Base-by-base conservation (phyloP, 2,797 vertebrate genomes). In the Carapus acus region DNA sequence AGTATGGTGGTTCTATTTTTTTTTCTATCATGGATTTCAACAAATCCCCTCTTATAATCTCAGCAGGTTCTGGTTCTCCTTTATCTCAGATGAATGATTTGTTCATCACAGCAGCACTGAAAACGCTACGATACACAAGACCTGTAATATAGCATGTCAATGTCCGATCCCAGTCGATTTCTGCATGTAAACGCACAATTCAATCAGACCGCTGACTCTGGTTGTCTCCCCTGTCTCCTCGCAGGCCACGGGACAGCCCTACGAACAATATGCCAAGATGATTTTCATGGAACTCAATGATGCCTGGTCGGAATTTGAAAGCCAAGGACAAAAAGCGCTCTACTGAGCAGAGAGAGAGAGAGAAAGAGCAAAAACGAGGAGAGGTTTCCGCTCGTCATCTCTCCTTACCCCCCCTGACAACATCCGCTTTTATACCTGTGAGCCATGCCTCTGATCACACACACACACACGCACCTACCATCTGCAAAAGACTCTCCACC, bases 191-290 rank as follows among this genome's bases (percentile, higher is more conserved):
- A 27, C 24, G 9, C 24, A 9, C 24, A 4, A 5, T 7, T 11
- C 31, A 7, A 11, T 4, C 6, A 3, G 31, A 4, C 31, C n/a
- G 14, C 14, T 15, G 13, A 15, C 11, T 15, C 13, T n/a, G 34
- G 14, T 6, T 3, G 2, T 36, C 14, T 36, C 34, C 1, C 62
- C 0, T 42, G 1, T 39, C 55, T 51, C 46, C 48, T 57, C 34
- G 1, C 75, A 99, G 96, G 96, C 96, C 16, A 98, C 96, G 1
- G 96, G 94, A 65, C 89, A 98, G 82, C 94, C 94, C 14, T 99
- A 99, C 71, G 96, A 99, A 92, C 96, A 99, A 82, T 99, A 99
- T 67, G 96, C 96, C 91, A 99, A 99, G 92, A 97, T 99, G 96
- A 99, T 99, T 86, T 99, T 99, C 88, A 98, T 99, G 93, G 96